Conservation (phyloP, 1,140 invertebrate genomes). For the Chionoecetes opilio region DNA sequence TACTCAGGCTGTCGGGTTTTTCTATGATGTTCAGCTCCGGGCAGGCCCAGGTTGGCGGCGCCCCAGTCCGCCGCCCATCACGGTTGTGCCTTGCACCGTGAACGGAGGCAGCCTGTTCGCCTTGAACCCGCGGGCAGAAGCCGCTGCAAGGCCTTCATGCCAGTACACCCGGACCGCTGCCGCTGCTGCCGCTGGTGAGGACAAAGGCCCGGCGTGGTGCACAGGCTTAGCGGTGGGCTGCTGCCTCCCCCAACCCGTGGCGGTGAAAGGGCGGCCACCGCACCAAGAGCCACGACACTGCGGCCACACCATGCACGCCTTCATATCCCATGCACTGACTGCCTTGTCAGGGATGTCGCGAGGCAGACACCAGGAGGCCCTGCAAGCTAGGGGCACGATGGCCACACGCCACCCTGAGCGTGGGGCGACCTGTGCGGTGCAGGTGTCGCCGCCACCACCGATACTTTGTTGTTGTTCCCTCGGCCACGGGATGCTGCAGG, state of each 20-base stretch:
- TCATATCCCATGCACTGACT: neutral
- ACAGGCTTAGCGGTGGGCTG: neutral
- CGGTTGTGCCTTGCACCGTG: neutral
- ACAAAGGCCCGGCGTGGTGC: neutral
- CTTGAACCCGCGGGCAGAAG: neutral
- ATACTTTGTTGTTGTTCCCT: too few species aligned
- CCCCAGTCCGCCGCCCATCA: neutral
- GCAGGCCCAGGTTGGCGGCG: neutral
- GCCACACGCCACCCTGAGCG: neutral
- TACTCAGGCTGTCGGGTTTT: neutral
- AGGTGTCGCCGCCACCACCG: too few species aligned
- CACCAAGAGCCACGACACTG: neutral
- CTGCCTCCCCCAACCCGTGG: neutral
- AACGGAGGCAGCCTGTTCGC: neutral
- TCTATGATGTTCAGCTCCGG: neutral
- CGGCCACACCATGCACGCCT: neutral
- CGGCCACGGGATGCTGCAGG: too few species aligned
- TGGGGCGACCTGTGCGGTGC: too few species aligned
- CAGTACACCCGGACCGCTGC: neutral
- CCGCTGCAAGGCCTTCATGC: neutral
- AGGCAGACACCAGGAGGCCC: neutral
- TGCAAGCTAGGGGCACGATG: too few species aligned
- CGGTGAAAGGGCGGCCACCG: neutral
- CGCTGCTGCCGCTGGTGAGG: neutral
- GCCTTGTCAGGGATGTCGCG: neutral